Conservation (phyloP, 2,888 invertebrate genomes). For the Tetropium fuscum region DNA sequence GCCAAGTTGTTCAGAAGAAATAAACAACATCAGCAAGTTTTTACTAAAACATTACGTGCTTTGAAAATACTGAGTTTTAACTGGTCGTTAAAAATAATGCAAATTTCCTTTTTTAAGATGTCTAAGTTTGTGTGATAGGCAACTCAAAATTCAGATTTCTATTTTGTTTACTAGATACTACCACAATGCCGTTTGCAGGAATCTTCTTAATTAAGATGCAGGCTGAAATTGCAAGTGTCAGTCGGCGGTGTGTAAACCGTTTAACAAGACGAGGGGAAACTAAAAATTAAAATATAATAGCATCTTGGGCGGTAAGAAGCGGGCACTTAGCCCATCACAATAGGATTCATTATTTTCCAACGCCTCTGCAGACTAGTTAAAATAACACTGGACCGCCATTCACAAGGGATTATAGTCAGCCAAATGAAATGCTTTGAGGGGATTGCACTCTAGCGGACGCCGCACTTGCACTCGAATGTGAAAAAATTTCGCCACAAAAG, state of each 20-base stretch:
- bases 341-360: slow-evolving; percentile 50
- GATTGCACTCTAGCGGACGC: slow-evolving; percentile 17
- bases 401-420: slow-evolving; percentile 41
- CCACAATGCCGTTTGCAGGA: background rate
- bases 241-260: slow-evolving; percentile 4
- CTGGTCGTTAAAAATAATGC: too few species aligned
- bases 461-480: slow-evolving; percentile 32
- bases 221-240: slow-evolving; percentile 1
- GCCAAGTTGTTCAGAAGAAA: too few species aligned
- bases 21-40: too few species aligned
- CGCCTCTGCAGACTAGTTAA: slow-evolving; percentile 53
- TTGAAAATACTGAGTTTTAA: too few species aligned
- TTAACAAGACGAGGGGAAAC: slow-evolving; percentile 23
- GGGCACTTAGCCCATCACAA: slow-evolving; percentile 44
- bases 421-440: slow-evolving; percentile 34
- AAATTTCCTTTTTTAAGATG: slow-evolving; percentile 10
- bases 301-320: slow-evolving; percentile 36
- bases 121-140: background rate
- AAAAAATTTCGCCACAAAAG: slow-evolving; percentile 43
- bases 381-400: slow-evolving; percentile 54
- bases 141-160: too few species aligned
- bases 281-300: slow-evolving; percentile 48
- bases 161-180: background rate
- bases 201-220: slow-evolving; percentile 10
- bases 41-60: too few species aligned